Conservation (phyloP, 1,140 invertebrate species). For the Amyelois transitella region DNA sequence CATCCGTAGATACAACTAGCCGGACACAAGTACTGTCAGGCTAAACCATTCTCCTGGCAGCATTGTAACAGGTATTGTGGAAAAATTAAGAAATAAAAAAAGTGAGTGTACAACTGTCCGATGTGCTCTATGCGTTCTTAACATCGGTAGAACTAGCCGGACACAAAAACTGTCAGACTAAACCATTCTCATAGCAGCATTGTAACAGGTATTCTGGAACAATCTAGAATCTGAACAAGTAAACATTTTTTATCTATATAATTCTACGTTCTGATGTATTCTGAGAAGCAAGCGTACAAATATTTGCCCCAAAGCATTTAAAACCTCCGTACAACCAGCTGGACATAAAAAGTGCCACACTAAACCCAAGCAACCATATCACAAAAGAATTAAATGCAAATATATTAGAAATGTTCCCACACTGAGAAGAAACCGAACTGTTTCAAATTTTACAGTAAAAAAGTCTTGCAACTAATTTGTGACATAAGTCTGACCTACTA, state of each 20-base stretch:
- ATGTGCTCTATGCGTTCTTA: constrained; percentile 83
- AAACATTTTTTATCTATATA: too few species aligned
- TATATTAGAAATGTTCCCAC: too few species aligned
- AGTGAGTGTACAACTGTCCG: constrained; percentile 81
- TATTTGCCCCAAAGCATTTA: constrained; percentile 83
- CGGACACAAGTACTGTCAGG: constrained; percentile 85
- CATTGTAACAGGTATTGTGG: constrained; percentile 76
- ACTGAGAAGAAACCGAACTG: too few species aligned
- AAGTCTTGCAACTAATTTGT: too few species aligned
- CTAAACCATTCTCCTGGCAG: constrained; percentile 83
- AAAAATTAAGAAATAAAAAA: too few species aligned
- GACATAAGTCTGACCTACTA: too few species aligned
- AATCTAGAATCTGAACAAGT: too few species aligned
- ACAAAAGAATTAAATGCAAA: too few species aligned
- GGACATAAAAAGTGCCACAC: constrained; percentile 86
- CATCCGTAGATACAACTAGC: constrained; percentile 82
- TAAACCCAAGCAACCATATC: too few species aligned
- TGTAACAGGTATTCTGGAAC: constrained; percentile 74
- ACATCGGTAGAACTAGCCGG: constrained; percentile 84
- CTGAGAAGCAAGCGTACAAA: constrained; percentile 79
- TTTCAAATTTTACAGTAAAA: too few species aligned
- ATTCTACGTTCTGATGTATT: constrained; percentile 82
- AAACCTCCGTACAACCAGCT: constrained; percentile 83
- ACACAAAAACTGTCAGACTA: constrained; percentile 85
- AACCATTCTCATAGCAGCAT: constrained; percentile 82